Percentiles rank a stretch among this genome's conserved stretches.
These are phyloP conservation scores for Pterobdella sp. DNA, from an alignment of 2,888 invertebrate genomes.

Conservation along the genomic window DNA sequence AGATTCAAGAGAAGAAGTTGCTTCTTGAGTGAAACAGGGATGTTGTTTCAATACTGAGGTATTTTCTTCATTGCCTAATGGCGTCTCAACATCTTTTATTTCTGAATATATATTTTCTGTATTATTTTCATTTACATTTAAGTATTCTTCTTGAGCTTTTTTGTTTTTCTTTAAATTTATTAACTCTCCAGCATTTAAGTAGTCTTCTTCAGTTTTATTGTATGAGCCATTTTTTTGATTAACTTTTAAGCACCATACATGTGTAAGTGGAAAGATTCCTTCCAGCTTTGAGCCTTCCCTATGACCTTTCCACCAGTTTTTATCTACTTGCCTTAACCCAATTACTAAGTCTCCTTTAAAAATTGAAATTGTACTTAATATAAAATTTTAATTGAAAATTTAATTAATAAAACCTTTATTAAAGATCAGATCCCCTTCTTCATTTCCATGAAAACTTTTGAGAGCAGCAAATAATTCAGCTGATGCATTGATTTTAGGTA, in stretches of 20 bases:
- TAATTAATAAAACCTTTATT: conserved; percentile 44
- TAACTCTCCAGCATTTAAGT: conserved; percentile 42
- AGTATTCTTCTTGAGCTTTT: background rate
- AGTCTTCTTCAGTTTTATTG: conserved; percentile 49
- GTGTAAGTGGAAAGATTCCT: conserved; percentile 58
- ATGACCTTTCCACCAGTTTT: conserved; percentile 56
- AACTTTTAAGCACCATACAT: conserved; percentile 53
- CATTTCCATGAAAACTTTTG: conserved; percentile 43
- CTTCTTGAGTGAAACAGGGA: conserved; percentile 42
- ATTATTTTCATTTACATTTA: background rate
- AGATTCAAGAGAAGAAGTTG: conserved; percentile 44
- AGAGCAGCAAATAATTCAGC: conserved; percentile 45
- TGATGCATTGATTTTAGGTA: conserved; percentile 35
- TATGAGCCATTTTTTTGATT: background rate
- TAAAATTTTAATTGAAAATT: too few species aligned
- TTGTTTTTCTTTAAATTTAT: background rate
- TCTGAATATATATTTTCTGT: background rate
- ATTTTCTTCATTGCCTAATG: background rate
- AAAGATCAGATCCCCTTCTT: conserved; percentile 45
- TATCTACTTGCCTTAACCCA: conserved; percentile 52
- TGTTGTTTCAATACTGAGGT: conserved; percentile 8
- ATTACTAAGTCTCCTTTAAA: conserved; percentile 54
- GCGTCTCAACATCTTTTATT: background rate
- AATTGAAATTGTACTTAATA: too few species aligned
- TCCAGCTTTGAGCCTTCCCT: conserved; percentile 38